Percentiles rank a stretch among this genome's conserved stretches.
Evolutionary conservation across 30 jellyfish, hydroid and myxozoan species (phyloP).

Genomic region (Aurelia sp.): DNA sequence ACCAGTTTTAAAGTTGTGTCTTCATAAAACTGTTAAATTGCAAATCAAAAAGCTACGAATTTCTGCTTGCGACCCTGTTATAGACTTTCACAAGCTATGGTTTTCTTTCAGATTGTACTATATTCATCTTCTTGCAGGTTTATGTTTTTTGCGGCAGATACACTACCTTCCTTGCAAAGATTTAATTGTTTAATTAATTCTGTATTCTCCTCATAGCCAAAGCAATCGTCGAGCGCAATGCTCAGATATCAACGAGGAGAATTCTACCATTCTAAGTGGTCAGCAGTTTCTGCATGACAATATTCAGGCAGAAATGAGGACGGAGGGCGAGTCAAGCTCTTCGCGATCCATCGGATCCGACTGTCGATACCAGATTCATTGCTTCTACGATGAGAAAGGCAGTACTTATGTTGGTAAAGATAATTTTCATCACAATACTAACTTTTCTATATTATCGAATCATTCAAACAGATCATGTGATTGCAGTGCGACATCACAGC

Average conservation of each 20-base stretch:
- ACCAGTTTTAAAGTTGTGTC: too few relatives aligned
- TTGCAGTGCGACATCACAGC: not conserved
- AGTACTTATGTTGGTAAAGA: not conserved
- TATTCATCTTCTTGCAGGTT: too few relatives aligned
- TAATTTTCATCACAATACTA: not conserved
- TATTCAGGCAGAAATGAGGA: not conserved
- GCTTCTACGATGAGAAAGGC: not conserved
- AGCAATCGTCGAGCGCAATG: conserved; percentile 1
- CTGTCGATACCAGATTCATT: conserved; percentile 17
- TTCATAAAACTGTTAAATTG: too few relatives aligned
- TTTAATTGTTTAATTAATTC: not conserved
- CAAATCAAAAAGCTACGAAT: too few relatives aligned
- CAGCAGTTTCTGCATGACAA: not conserved
- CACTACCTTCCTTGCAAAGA: too few relatives aligned
- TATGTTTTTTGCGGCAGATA: too few relatives aligned
- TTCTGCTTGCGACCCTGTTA: too few relatives aligned
- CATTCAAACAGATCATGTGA: not conserved
- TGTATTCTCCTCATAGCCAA: not conserved
- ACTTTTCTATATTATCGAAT: not conserved
- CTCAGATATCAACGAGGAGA: not conserved
- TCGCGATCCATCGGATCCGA: conserved; percentile 26
- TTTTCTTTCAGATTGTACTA: too few relatives aligned
- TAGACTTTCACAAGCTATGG: too few relatives aligned
- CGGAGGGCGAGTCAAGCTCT: conserved; percentile 20
- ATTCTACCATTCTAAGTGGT: not conserved